Evolutionary conservation across 2,797 vertebrate genomes (phyloP), one percentile per base, ranked within the genome.

Genomic region (Vireo griseus): DNA sequence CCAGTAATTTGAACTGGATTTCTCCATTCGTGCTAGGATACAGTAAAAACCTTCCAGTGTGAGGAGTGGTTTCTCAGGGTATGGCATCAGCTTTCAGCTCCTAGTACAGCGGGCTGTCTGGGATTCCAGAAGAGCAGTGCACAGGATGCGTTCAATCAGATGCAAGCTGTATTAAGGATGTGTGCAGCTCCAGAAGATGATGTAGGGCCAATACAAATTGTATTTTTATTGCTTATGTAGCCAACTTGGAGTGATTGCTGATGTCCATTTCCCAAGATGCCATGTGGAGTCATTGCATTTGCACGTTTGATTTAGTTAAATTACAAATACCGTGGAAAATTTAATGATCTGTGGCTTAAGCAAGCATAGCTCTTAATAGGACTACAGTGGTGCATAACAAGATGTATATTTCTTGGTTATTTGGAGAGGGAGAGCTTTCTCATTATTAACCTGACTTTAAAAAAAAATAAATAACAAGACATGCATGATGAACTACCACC

Each of bases 341-440:
- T 50, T 77, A 92, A 93, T 82, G 72, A 68, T 28, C 33, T 79
- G 35, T 67, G 48, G 20, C 16, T 90, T 84, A 71, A 69, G 50
- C 40, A 95, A 74, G 11, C 9, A 16, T 35, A 58, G 22, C 29
- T 77, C 69, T 73, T 40, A 79, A 31, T 2, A 63, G 63, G 82
- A 82, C 31, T 25, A 50, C 16, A 35, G 35, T 10, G 44, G 5
- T 57, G 4, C 55, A 20, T 48, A 69, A 82, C 5, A 50, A 59
- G 67, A 19, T 74, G 26, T 16, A 2, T 54, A 52, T 52, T 76
- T 65, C 69, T 73, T 6, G 13, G 13, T 63, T 74, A 37, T 67
- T 82, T 71, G 45, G 25, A 86, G 17, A 71, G 28, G 57, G 20
- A 26, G 22, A 29, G 3, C 59, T 73, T 88, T 82, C 21, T 92